phyloP scores from a whole-genome alignment of 2,797 vertebrate species.

The Steatocranus sp. region DNA sequence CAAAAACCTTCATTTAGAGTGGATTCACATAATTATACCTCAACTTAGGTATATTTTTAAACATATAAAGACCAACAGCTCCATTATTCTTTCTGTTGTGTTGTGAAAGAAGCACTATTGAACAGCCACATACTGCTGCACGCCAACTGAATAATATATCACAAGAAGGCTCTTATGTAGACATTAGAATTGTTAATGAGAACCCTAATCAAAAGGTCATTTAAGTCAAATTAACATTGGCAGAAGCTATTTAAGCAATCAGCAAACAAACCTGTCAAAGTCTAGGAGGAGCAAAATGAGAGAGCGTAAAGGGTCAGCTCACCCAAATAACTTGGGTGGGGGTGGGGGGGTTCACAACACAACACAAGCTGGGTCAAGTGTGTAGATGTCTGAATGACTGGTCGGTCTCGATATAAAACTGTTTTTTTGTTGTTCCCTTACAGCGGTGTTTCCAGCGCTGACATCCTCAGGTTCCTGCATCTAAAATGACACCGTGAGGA shows the following conservation, averaged over 20 bases:
- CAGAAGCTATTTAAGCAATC: conserved; percentile 4
- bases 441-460: fast-evolving
- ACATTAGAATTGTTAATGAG: not conserved
- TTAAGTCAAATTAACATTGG: conserved; percentile 1
- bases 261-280: not conserved
- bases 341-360: too few relatives aligned
- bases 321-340: not conserved
- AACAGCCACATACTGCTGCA: not conserved
- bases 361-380: not conserved
- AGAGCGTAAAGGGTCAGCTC: not conserved
- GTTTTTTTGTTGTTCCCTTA: not conserved
- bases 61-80: not conserved
- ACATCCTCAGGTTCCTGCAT: not conserved
- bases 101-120: not conserved
- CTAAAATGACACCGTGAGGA: not conserved
- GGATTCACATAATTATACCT: not conserved
- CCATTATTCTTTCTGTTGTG: not conserved
- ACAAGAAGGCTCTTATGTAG: not conserved
- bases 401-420: fast-evolving
- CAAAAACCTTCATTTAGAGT: not conserved
- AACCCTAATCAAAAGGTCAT: not conserved
- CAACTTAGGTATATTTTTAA: not conserved
- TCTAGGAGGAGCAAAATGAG: not conserved
- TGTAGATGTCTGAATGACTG: not conserved
- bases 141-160: not conserved